Evolutionary conservation across 2,888 invertebrate genomes (phyloP).

Genomic region (Drosophila vallismaia): DNA sequence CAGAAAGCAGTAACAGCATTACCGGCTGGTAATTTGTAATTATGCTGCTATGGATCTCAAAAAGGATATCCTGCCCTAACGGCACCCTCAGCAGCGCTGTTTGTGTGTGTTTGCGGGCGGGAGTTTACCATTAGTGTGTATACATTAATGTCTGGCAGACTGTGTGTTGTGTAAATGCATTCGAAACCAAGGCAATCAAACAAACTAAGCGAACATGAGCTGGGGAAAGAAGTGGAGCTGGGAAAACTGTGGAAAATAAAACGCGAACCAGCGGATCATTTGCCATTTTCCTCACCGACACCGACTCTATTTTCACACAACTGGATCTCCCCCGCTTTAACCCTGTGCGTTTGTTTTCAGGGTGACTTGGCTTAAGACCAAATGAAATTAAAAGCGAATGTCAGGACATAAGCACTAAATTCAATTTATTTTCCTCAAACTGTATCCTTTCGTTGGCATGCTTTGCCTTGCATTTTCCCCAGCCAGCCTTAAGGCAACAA

Average conservation of each 20-base stretch:
- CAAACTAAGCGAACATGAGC: conserved; percentile 42
- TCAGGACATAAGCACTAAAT: conserved; percentile 72
- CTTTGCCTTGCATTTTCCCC: conserved; percentile 24
- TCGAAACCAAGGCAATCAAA: conserved; percentile 58
- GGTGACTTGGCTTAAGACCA: conserved; percentile 55
- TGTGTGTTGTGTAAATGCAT: conserved; percentile 50
- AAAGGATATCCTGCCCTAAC: conserved; percentile 11
- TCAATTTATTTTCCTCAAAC: conserved; percentile 71
- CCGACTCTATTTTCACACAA: conserved; percentile 7
- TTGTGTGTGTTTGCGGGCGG: background rate
- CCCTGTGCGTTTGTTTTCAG: conserved; percentile 33
- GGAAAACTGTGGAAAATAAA: conserved; percentile 43
- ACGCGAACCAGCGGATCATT: conserved; percentile 42
- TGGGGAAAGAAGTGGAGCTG: conserved; percentile 23
- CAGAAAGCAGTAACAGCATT: conserved; percentile 38
- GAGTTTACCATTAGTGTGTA: background rate
- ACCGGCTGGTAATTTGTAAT: conserved; percentile 37
- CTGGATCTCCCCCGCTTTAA: background rate
- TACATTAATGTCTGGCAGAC: background rate
- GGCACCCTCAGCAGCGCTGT: background rate
- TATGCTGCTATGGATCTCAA: conserved; percentile 27
- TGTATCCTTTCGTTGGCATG: conserved; percentile 30
- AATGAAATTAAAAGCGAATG: conserved; percentile 75
- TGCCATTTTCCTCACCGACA: conserved; percentile 4
- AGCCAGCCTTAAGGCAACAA: conserved; percentile 37